Percentiles rank a stretch among this genome's conserved stretches.
These are phyloP conservation scores for Liopterus haemorrhoidalis DNA, from an alignment of 2,888 invertebrate species.

Conservation along the genomic window DNA sequence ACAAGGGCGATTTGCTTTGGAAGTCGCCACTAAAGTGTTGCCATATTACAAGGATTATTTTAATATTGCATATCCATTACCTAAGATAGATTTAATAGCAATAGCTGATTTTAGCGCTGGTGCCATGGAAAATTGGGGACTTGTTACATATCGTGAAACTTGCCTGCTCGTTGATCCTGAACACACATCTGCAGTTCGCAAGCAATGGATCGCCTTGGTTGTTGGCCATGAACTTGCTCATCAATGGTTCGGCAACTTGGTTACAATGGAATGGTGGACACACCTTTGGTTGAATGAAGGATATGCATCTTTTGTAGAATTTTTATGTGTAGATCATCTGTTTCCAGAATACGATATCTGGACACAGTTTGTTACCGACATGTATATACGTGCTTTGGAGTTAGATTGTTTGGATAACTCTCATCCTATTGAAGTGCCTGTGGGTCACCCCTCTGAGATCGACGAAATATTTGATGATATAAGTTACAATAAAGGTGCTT, in stretches of 20 bases:
- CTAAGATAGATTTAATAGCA: slow-evolving; percentile 94
- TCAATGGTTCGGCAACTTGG: slow-evolving; percentile 97
- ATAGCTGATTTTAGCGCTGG: slow-evolving; percentile 93
- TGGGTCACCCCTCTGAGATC: slow-evolving; percentile 89
- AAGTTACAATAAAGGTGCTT: slow-evolving; percentile 93
- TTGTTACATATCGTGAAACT: slow-evolving; percentile 88
- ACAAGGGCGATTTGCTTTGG: slow-evolving; percentile 85
- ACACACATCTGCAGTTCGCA: slow-evolving; percentile 77
- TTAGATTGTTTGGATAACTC: slow-evolving; percentile 86
- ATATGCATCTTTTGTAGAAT: slow-evolving; percentile 87
- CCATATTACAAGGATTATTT: slow-evolving; percentile 95
- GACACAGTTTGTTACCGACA: slow-evolving; percentile 92
- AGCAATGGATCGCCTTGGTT: slow-evolving; percentile 82
- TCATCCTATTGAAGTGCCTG: slow-evolving; percentile 94
- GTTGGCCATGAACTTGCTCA: slow-evolving; percentile 92
- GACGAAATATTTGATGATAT: slow-evolving; percentile 98
- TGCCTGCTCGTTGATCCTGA: slow-evolving; percentile 84
- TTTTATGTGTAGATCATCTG: slow-evolving; percentile 83
- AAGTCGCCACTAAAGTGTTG: slow-evolving; percentile 85
- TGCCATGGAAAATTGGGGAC: slow-evolving; percentile 98
- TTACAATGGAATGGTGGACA: slow-evolving; percentile 99
- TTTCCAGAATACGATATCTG: slow-evolving; percentile 96
- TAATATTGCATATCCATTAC: slow-evolving; percentile 88
- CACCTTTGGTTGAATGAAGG: slow-evolving; percentile 93
- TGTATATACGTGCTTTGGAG: slow-evolving; percentile 76